Evolutionary conservation across 2,888 invertebrate genomes (phyloP).

Genomic region (Ceriagrion tenellum): DNA sequence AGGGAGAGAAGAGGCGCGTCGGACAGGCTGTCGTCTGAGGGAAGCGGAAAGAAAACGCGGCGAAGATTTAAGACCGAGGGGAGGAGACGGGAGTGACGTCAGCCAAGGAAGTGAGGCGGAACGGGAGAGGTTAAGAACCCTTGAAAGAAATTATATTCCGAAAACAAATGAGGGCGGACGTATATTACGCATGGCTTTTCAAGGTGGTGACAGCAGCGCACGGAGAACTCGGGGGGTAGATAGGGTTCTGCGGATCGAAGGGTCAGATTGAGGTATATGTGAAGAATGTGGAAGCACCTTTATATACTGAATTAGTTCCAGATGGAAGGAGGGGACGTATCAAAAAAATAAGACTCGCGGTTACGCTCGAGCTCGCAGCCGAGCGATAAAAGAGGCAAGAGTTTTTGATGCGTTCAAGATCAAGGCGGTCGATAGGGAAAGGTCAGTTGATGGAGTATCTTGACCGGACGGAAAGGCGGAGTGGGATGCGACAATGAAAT

Average conservation of each 20-base stretch:
- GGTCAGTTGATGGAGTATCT: neutral
- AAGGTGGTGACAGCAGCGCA: neutral
- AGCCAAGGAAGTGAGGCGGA: neutral
- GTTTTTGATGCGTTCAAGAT: neutral
- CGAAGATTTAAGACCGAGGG: neutral
- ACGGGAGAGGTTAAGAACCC: neutral
- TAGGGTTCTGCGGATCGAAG: neutral
- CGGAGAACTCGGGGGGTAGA: neutral
- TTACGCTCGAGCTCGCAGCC: neutral
- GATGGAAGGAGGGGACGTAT: neutral
- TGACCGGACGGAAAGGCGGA: neutral
- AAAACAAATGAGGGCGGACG: neutral
- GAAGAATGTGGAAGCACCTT: neutral
- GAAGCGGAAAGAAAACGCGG: neutral
- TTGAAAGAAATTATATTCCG: neutral
- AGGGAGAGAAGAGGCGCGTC: neutral
- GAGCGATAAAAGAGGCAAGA: neutral
- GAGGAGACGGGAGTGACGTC: neutral
- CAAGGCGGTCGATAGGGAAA: neutral
- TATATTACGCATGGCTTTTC: neutral
- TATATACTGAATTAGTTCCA: neutral
- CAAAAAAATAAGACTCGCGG: neutral
- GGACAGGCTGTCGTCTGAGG: neutral
- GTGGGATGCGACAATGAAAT: neutral
- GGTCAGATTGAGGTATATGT: no score